These are phyloP conservation scores for Thermophis baileyi DNA, from an alignment of 2,113 vertebrate genomes.

Conservation along the genomic window DNA sequence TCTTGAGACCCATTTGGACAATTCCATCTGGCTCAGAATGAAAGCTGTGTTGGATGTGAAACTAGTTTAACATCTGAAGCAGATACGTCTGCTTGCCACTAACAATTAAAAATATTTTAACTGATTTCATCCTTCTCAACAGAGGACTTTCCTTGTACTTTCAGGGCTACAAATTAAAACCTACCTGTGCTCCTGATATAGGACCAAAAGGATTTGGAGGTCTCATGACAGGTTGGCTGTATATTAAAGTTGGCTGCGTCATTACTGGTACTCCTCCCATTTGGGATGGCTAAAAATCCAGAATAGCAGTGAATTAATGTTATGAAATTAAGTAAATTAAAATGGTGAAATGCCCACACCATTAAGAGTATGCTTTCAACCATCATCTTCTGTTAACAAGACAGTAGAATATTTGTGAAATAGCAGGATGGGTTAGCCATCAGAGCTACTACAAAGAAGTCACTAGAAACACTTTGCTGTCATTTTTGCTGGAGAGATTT, in stretches of 20 bases:
- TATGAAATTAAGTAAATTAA: background rate
- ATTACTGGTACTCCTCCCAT: constrained; percentile 89
- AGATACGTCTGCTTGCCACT: background rate
- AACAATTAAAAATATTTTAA: background rate
- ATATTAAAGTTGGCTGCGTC: constrained; percentile 94
- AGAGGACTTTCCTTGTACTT: background rate
- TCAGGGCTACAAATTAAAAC: background rate
- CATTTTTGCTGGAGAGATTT: background rate
- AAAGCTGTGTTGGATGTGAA: background rate
- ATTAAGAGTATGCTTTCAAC: background rate
- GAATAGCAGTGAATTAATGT: constrained; percentile 49
- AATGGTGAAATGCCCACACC: background rate
- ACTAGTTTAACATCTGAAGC: background rate
- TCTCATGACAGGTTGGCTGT: constrained; percentile 91
- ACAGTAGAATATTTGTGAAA: background rate
- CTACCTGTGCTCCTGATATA: constrained; percentile 90
- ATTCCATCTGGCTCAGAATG: background rate
- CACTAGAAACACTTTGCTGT: background rate
- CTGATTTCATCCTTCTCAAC: background rate
- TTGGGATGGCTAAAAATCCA: constrained; percentile 76
- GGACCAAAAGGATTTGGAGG: constrained; percentile 90
- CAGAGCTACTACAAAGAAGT: background rate
- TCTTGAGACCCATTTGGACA: background rate
- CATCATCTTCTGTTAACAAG: background rate
- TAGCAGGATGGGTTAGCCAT: background rate